Base-by-base conservation (phyloP, 2,797 vertebrate species). In the Microchirus variegatus region DNA sequence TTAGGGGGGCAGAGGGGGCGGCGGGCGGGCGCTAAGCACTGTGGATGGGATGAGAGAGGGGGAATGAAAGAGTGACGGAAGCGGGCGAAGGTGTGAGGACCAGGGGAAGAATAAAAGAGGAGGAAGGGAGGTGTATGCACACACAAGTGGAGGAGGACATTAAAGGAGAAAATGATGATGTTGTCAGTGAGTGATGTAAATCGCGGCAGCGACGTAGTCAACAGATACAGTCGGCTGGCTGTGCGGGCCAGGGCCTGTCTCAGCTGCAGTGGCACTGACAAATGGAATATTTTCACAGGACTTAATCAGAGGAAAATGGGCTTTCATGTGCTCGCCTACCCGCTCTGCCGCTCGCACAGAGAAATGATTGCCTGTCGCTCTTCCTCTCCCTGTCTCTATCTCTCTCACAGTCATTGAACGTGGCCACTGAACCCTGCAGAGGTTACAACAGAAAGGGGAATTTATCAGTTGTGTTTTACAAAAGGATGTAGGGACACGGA, bases 261-360 rank as follows among this genome's bases (percentile, higher is more conserved):
- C 87, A 86, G 92, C 80, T 79, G 89, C 90, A 60, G 73, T 95
- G 95, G 94, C 95, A 95, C 95, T 96, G 95, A 97, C 91, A 95
- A 93, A 96, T 97, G 95, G 93, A 95, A 94, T 95, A 94, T 96
- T 96, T 96, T 95, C 93, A 90, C 93, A 94, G 93, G 95, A 95
- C 93, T 96, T 97, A 96, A 96, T 96, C 95, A 95, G 95, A 95
- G 94, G 93, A 95, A 89, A 96, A 96, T 95, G 94, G 94, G 94
- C 94, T 96, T 95, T 95, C 94, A 94, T 95, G 91, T 94, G 94
- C 91, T 93, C 87, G 91, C 91, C 92, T 92, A 89, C 86, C 83
- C 91, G 93, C 94, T 94, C 92, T 91, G 91, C 89, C 88, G 93
- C 93, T 92, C 93, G 90, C 93, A 73, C 87, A 89, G 73, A 90